phyloP scores from a whole-genome alignment of 2,797 vertebrate genomes.

The Neoniphon sammara region DNA sequence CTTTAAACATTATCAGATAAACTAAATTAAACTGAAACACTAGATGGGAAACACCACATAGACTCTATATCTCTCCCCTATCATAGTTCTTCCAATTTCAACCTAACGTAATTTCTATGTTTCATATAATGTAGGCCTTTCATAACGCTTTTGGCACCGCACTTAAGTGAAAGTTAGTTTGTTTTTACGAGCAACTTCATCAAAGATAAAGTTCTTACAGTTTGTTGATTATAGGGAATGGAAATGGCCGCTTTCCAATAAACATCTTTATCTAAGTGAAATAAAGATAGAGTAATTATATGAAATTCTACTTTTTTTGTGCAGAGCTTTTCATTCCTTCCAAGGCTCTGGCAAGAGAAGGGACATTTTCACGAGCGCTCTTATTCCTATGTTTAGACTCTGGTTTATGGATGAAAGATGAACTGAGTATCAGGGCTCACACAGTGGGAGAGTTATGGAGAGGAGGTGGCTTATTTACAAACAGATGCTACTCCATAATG shows the following conservation, averaged over 20 bases:
- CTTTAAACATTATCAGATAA: too few relatives aligned
- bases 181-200: neutral
- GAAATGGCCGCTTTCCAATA: slow-evolving; percentile 28
- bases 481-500: slow-evolving; percentile 69
- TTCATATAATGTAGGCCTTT: neutral
- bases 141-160: neutral
- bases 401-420: slow-evolving; percentile 20
- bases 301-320: neutral
- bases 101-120: neutral
- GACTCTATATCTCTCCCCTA: too few relatives aligned
- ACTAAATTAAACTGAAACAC: neutral
- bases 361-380: neutral
- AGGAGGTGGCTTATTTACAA: slow-evolving; percentile 67
- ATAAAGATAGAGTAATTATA: slow-evolving; percentile 20
- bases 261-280: slow-evolving; percentile 26
- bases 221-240: slow-evolving; percentile 38
- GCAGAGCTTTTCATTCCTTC: neutral
- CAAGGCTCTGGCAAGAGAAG: neutral
- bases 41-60: neutral
- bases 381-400: slow-evolving; percentile 33
- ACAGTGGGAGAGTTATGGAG: slow-evolving; percentile 41
- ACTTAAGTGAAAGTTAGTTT: neutral
- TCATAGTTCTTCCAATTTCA: neutral
- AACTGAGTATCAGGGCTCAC: slow-evolving; percentile 27
- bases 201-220: neutral